Evolutionary conservation across 2,888 invertebrate species (phyloP).

Genomic region (Formica aserva): DNA sequence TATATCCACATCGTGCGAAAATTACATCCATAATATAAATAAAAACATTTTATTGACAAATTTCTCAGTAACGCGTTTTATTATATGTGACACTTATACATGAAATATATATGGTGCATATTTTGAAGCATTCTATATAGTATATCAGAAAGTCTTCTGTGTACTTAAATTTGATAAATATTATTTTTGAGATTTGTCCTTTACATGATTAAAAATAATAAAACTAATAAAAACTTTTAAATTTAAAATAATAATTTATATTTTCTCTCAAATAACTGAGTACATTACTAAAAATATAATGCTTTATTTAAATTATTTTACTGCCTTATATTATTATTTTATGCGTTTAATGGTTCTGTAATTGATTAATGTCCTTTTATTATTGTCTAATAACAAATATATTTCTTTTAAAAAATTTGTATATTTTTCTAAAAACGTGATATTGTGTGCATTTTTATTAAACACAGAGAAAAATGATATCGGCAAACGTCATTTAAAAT

Average conservation of each 20-base stretch:
- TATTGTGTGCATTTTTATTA: background rate
- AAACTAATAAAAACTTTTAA: background rate
- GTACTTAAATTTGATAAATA: background rate
- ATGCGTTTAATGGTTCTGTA: background rate
- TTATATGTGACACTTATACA: background rate
- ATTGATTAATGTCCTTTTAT: background rate
- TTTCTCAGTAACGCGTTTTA: background rate
- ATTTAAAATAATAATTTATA: slow-evolving; percentile 10
- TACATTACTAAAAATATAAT: background rate
- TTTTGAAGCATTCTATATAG: background rate
- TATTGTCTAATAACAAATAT: background rate
- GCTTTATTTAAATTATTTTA: background rate
- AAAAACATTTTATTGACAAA: background rate
- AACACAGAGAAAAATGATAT: background rate
- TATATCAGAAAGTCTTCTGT: background rate
- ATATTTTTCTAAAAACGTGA: background rate
- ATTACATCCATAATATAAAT: background rate
- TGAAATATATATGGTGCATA: background rate
- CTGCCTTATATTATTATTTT: background rate
- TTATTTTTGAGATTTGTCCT: background rate
- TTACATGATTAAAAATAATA: background rate
- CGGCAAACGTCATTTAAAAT: background rate
- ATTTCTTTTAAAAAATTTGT: background rate
- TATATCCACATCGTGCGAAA: background rate
- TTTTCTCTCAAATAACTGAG: background rate